Percentiles rank a stretch among this genome's conserved stretches.
These are phyloP conservation scores for Denticeps clupeoides DNA, from an alignment of 2,797 vertebrate genomes.

Conservation along the genomic window DNA sequence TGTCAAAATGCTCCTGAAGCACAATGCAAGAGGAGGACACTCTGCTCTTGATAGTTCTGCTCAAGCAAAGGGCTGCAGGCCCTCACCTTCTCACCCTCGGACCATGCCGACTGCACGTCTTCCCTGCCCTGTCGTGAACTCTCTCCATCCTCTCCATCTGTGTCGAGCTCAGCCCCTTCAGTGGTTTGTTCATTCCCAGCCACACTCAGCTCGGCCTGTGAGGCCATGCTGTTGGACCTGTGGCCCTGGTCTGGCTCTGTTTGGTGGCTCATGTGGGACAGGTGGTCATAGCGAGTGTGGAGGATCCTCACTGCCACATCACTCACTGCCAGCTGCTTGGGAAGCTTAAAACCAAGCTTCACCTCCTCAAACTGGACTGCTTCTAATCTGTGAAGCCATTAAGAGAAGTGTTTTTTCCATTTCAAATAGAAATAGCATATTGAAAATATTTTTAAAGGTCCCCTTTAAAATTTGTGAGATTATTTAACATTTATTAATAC, in stretches of 20 bases:
- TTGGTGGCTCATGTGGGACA: conserved; percentile 49
- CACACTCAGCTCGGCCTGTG: conserved; percentile 15
- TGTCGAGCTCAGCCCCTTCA: not conserved
- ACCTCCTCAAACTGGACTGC: conserved; percentile 54
- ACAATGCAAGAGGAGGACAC: no score
- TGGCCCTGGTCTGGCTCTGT: conserved; percentile 15
- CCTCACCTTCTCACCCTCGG: conserved; percentile 38
- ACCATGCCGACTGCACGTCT: conserved; percentile 24
- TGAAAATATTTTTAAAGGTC: no score
- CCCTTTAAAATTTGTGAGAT: no score
- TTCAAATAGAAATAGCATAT: no score
- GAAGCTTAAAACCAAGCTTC: conserved; percentile 66
- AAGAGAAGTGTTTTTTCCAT: not conserved
- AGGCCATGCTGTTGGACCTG: conserved; percentile 26
- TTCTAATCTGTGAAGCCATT: conserved; percentile 54
- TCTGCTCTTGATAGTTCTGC: no score
- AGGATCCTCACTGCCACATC: conserved; percentile 66
- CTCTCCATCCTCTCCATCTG: not conserved
- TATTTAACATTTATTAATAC: no score
- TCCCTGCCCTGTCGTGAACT: conserved; percentile 9
- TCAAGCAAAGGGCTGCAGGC: not conserved
- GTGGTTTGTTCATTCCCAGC: not conserved
- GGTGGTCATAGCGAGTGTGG: conserved; percentile 75
- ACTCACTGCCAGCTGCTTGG: conserved; percentile 61
- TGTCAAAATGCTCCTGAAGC: no score